Percentiles rank a stretch among this genome's conserved stretches.
phyloP scores from a whole-genome alignment of 2,113 vertebrate genomes.

The Perca schrenkii region DNA sequence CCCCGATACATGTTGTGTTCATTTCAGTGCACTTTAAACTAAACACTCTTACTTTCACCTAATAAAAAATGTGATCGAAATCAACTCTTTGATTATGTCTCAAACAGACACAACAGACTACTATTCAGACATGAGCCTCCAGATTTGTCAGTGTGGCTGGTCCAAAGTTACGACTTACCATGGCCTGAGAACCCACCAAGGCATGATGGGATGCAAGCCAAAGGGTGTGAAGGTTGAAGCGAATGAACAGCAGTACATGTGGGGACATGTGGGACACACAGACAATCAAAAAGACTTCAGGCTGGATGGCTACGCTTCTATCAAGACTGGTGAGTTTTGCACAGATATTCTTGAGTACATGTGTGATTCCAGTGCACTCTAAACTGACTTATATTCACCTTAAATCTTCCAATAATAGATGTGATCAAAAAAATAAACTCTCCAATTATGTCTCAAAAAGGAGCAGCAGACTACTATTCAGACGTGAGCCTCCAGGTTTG shows the following conservation, averaged over 20 bases:
- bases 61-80: background rate
- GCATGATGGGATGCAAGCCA: constrained; percentile 46
- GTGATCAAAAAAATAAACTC: background rate
- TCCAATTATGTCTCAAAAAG: background rate
- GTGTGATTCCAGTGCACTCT: too few species aligned
- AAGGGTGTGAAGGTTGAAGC: background rate
- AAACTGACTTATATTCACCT: background rate
- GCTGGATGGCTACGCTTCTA: background rate
- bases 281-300: background rate
- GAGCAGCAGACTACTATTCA: background rate
- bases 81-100: background rate
- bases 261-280: background rate
- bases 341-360: background rate
- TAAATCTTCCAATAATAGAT: background rate
- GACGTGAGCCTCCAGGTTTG: constrained; percentile 39
- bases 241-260: background rate
- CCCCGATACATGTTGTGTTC: too few species aligned
- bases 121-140: constrained; percentile 23
- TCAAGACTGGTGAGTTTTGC: constrained; percentile 22
- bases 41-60: background rate
- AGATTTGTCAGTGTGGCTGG: constrained; percentile 63
- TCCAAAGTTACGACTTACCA: constrained; percentile 27
- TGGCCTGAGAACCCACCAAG: constrained; percentile 53
- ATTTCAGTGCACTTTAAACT: too few species aligned
- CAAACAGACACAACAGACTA: background rate